Percentiles rank a stretch among this genome's conserved stretches.
Conservation (phyloP, 2,113 vertebrate genomes). For the Podarcis cretensis region DNA sequence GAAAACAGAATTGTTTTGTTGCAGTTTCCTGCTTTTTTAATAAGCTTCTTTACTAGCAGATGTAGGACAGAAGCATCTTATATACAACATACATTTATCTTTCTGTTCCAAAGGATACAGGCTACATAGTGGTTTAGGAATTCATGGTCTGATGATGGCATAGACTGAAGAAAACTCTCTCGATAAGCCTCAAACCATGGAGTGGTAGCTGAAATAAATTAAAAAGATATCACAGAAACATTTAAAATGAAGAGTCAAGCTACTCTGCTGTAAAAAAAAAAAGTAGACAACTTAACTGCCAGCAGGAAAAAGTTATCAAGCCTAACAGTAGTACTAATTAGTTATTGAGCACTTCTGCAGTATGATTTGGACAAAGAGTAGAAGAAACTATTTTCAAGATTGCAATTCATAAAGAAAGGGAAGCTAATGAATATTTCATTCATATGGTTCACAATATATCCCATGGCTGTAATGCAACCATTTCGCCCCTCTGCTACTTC, state of each 20-base stretch:
- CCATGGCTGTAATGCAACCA: background rate
- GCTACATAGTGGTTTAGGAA: constrained; percentile 98
- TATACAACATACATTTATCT: background rate
- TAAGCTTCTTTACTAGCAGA: background rate
- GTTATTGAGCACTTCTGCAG: background rate
- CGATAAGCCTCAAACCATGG: constrained; percentile 98
- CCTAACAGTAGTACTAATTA: background rate
- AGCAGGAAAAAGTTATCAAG: background rate
- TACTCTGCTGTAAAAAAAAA: background rate
- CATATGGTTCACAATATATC: background rate
- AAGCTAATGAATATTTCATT: background rate
- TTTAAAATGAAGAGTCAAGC: background rate
- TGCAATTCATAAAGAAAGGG: background rate
- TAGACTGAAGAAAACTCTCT: constrained; percentile 94
- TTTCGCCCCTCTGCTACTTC: background rate
- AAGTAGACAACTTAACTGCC: background rate
- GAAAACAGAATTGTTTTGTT: background rate
- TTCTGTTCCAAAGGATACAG: constrained; percentile 90
- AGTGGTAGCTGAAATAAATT: constrained; percentile 88
- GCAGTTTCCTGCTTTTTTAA: background rate
- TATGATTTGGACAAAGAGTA: background rate
- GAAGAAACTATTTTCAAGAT: background rate
- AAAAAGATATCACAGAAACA: constrained; percentile 44
- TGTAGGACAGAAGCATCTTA: background rate
- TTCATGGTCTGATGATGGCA: constrained; percentile 96